Percentiles rank a stretch among this genome's conserved stretches.
These are phyloP conservation scores for Tanytarsus gracilentus DNA, from an alignment of 2,888 invertebrate genomes.

Conservation along the genomic window DNA sequence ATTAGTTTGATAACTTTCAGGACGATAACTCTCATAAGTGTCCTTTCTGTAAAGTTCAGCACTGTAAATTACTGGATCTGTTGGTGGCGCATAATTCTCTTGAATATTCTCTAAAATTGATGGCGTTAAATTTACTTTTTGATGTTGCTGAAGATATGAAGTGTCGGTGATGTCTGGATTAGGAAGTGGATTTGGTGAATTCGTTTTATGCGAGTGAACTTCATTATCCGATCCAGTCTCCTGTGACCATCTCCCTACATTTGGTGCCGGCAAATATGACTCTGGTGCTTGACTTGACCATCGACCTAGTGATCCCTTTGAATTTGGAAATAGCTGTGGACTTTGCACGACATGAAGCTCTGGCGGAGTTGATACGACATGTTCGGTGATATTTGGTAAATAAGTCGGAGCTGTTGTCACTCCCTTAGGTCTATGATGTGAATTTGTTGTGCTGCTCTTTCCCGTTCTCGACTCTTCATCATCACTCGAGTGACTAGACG, in stretches of 20 bases:
- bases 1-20: conserved; percentile 31
- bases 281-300: conserved; percentile 63
- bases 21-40: conserved; percentile 41
- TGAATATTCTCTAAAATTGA: conserved; percentile 52
- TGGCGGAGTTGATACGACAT: conserved; percentile 52
- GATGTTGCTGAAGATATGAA: conserved; percentile 48
- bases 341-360: conserved; percentile 55
- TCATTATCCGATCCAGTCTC: conserved; percentile 72
- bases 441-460: conserved; percentile 36
- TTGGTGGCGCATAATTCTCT: conserved; percentile 44
- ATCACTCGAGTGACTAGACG: conserved; percentile 92
- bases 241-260: conserved; percentile 63
- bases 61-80: conserved; percentile 34
- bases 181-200: conserved; percentile 62
- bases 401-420: conserved; percentile 46
- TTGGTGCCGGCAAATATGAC: conserved; percentile 49
- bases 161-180: conserved; percentile 68
- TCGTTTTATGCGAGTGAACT: conserved; percentile 49
- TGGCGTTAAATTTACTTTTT: conserved; percentile 47
- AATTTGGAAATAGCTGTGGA: conserved; percentile 59
- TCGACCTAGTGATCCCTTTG: conserved; percentile 54
- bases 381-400: conserved; percentile 54
- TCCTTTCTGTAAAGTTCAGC: conserved; percentile 33
- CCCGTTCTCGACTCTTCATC: conserved; percentile 57
- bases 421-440: conserved; percentile 42